Evolutionary conservation across 2,797 vertebrate genomes (phyloP).

Genomic region (Tokudaia muenninki): DNA sequence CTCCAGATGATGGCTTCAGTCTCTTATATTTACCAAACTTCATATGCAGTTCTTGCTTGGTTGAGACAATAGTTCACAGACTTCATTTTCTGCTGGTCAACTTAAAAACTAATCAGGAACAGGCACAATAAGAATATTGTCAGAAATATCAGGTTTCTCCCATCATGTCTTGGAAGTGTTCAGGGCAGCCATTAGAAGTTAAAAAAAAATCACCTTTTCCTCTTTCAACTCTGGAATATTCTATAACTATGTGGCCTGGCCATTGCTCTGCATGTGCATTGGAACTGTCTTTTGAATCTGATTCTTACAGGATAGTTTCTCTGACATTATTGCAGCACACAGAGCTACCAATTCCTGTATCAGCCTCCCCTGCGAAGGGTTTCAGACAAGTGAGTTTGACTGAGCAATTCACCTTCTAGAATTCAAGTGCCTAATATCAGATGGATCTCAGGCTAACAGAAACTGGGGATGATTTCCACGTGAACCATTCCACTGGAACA

Average conservation of each 20-base stretch:
- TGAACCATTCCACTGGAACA: neutral
- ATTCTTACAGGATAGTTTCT: neutral
- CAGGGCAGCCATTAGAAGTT: neutral
- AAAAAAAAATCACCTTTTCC: neutral
- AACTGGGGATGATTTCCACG: neutral
- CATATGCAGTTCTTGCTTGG: neutral
- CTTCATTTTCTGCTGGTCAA: neutral
- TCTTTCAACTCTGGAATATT: neutral
- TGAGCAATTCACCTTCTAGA: neutral
- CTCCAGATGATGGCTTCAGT: neutral
- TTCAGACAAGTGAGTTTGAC: neutral
- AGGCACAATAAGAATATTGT: neutral
- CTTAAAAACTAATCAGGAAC: neutral
- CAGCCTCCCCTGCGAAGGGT: neutral
- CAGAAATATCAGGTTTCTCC: neutral
- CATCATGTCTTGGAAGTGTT: neutral
- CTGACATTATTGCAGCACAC: neutral
- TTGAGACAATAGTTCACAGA: neutral
- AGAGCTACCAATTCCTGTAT: neutral
- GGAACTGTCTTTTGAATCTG: neutral
- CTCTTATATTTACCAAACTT: neutral
- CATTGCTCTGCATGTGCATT: neutral
- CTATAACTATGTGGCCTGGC: neutral
- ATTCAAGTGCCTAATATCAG: neutral
- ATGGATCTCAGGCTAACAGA: neutral